A percentile compares a stretch with the other conserved stretches of the same genome.
Evolutionary conservation across 1,140 invertebrate species (phyloP).

Genomic region (Hycleus phaleratus): DNA sequence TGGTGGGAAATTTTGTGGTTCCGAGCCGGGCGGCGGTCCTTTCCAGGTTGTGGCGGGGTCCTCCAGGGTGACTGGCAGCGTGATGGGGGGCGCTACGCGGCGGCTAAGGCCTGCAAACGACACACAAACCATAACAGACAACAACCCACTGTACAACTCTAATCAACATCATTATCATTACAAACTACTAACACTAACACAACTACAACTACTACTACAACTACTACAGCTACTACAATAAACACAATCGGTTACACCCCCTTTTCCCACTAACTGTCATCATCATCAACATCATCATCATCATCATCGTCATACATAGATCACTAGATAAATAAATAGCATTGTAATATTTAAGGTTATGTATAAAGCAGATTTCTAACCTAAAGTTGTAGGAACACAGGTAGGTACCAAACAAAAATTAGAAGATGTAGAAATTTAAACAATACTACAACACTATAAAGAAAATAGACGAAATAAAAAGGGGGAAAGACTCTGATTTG

Average conservation of each 20-base stretch:
- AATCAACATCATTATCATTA: no score
- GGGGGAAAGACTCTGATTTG: no score
- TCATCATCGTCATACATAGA: no score
- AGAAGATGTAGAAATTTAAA: slow-evolving; percentile 5
- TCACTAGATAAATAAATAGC: no score
- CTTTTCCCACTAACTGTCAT: neutral
- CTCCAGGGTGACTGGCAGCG: slow-evolving; percentile 60
- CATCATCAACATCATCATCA: no score
- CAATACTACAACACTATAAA: neutral
- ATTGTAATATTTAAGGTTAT: no score
- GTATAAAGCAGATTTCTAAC: no score
- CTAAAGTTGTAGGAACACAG: no score
- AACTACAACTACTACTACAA: no score
- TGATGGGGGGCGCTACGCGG: slow-evolving; percentile 53
- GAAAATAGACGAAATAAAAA: neutral
- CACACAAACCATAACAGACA: slow-evolving; percentile 2
- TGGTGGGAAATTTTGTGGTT: slow-evolving; percentile 52
- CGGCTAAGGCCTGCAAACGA: slow-evolving; percentile 53
- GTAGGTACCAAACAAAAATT: no score
- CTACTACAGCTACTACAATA: no score
- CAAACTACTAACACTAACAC: no score
- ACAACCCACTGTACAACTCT: neutral
- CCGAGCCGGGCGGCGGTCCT: slow-evolving; percentile 56
- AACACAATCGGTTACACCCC: slow-evolving; percentile 11
- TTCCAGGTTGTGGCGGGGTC: slow-evolving; percentile 60